A percentile compares a stretch with the other conserved stretches of the same genome.
Conservation (phyloP, 2,888 invertebrate genomes). For the Yponomeuta plumbellus region DNA sequence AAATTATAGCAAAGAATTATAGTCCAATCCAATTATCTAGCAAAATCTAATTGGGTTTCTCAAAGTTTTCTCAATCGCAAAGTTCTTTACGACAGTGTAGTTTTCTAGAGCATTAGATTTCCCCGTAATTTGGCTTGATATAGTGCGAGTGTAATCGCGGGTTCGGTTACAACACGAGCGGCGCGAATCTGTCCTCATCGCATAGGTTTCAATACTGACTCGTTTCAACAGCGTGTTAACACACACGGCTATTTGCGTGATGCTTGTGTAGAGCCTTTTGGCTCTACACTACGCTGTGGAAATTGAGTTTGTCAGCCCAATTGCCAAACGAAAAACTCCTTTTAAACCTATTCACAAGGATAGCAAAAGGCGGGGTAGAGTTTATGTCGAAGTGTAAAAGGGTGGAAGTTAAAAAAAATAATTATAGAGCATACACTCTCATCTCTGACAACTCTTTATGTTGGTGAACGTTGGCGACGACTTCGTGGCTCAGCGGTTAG, state of each 20-base stretch:
- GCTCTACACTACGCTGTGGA: background rate
- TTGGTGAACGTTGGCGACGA: too few relatives aligned
- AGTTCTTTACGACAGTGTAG: background rate
- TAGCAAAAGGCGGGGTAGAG: too few relatives aligned
- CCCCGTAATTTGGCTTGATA: slow-evolving; percentile 1
- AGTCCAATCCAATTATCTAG: too few relatives aligned
- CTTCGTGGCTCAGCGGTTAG: too few relatives aligned
- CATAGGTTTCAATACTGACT: background rate
- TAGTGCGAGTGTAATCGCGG: background rate
- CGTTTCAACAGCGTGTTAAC: slow-evolving; percentile 1
- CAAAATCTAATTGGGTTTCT: background rate
- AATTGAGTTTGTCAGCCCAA: background rate
- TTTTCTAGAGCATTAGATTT: background rate
- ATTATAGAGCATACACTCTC: too few relatives aligned
- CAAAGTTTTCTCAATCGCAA: background rate
- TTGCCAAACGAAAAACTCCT: too few relatives aligned
- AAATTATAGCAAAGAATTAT: background rate
- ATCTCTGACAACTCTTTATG: too few relatives aligned
- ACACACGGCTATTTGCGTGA: background rate
- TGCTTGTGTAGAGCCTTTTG: background rate
- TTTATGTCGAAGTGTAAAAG: too few relatives aligned
- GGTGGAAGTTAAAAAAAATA: too few relatives aligned
- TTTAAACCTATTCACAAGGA: too few relatives aligned
- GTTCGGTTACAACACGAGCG: background rate
- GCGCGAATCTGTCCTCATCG: slow-evolving; percentile 1